Evolutionary conservation across 2,113 vertebrate genomes (phyloP).

Genomic region (Sigmodon hispidus): DNA sequence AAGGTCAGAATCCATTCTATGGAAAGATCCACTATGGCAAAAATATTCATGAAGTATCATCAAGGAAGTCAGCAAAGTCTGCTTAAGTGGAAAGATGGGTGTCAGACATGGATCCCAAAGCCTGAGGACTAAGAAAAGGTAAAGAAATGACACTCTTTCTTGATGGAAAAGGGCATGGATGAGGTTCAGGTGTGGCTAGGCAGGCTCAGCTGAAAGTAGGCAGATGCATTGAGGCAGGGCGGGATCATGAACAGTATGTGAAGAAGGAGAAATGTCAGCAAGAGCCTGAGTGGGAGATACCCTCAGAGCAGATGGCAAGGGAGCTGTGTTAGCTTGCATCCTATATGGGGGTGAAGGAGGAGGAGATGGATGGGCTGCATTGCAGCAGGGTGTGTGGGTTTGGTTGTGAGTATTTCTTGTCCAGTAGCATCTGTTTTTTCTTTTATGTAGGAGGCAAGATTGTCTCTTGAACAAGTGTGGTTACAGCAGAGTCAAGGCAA

Average conservation of each 20-base stretch:
- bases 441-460: not conserved
- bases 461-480: not conserved
- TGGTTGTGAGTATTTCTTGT: not conserved
- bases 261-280: not conserved
- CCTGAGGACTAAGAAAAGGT: not conserved
- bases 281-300: not conserved
- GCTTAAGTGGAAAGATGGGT: not conserved
- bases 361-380: no score
- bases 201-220: not conserved
- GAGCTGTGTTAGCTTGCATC: not conserved
- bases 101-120: not conserved
- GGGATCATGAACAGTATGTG: not conserved
- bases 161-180: not conserved
- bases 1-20: not conserved
- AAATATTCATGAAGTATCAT: not conserved
- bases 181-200: not conserved
- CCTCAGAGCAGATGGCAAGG: not conserved
- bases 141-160: not conserved
- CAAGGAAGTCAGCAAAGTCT: not conserved
- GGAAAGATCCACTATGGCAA: not conserved
- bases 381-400: not conserved
- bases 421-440: not conserved
- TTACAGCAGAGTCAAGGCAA: not conserved
- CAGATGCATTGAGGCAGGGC: not conserved
- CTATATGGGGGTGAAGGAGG: not conserved